These are phyloP conservation scores for Acrocephalus scirpaceus DNA, from an alignment of 2,797 vertebrate species.

Conservation along the genomic window DNA sequence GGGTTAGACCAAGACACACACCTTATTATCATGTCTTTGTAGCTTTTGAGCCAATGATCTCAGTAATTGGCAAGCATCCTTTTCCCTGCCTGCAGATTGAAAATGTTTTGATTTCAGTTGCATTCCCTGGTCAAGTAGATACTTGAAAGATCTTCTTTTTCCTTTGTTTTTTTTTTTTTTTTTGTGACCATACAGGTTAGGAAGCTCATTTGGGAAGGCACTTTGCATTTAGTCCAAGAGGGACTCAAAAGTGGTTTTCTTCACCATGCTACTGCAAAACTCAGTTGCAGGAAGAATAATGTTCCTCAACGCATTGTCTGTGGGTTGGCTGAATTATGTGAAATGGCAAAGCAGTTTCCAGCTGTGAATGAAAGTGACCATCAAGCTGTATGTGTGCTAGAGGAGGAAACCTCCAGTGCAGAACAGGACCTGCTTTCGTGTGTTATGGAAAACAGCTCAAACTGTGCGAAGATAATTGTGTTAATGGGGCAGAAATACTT, in stretches of 20 bases:
- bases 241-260: slow-evolving; percentile 81
- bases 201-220: slow-evolving; percentile 83
- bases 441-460: slow-evolving; percentile 81
- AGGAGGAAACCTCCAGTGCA: slow-evolving; percentile 54
- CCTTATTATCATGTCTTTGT: neutral
- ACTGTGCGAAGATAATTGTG: slow-evolving; percentile 71
- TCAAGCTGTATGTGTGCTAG: slow-evolving; percentile 55
- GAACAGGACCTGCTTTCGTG: slow-evolving; percentile 83
- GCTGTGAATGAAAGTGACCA: slow-evolving; percentile 61
- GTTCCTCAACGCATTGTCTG: slow-evolving; percentile 65
- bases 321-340: slow-evolving; percentile 86
- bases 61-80: neutral
- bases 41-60: neutral
- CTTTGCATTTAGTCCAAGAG: slow-evolving; percentile 80
- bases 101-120: neutral
- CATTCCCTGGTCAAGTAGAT: neutral
- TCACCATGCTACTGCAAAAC: neutral
- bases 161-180: neutral
- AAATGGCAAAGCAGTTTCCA: slow-evolving; percentile 89
- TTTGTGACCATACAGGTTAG: slow-evolving; percentile 80
- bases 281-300: neutral
- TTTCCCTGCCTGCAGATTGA: neutral
- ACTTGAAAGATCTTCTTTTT: neutral
- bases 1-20: neutral
- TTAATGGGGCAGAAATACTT: slow-evolving; percentile 91